Evolutionary conservation across 2,888 invertebrate genomes (phyloP).

Genomic region (Eueremaeus valkanovi): DNA sequence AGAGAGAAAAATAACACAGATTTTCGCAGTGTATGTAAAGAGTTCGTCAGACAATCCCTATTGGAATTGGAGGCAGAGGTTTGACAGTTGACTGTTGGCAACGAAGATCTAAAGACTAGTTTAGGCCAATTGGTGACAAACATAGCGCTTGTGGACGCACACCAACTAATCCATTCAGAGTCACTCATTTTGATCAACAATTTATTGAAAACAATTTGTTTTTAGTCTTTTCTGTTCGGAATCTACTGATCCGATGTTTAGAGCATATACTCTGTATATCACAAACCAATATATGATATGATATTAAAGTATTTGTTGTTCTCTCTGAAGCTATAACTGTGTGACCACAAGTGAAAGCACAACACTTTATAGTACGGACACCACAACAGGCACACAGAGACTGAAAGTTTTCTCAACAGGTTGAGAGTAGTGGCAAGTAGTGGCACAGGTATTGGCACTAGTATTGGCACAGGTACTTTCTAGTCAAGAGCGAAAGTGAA

Average conservation of each 20-base stretch:
- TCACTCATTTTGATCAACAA: background rate
- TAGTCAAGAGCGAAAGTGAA: constrained; percentile 29
- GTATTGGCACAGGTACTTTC: constrained; percentile 7
- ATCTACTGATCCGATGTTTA: no score
- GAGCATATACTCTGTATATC: background rate
- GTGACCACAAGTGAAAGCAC: constrained; percentile 12
- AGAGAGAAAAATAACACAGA: constrained; percentile 17
- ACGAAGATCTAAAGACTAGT: constrained; percentile 32
- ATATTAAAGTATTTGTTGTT: background rate
- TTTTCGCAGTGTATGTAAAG: background rate
- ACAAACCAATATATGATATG: background rate
- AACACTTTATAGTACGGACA: constrained; percentile 31
- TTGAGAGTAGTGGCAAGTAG: background rate
- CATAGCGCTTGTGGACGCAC: background rate
- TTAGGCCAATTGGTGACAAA: constrained; percentile 24
- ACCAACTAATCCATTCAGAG: constrained; percentile 20
- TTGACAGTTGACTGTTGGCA: constrained; percentile 1
- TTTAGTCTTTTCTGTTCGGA: no score
- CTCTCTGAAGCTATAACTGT: background rate
- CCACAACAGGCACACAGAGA: background rate
- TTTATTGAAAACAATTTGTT: no score
- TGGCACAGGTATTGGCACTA: background rate
- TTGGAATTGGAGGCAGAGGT: background rate
- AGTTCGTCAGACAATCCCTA: background rate
- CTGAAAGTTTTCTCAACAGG: constrained; percentile 18